A percentile compares a stretch with the other conserved stretches of the same genome.
These are phyloP conservation scores for Notothenia rossii DNA, from an alignment of 2,113 vertebrate species.

Conservation along the genomic window DNA sequence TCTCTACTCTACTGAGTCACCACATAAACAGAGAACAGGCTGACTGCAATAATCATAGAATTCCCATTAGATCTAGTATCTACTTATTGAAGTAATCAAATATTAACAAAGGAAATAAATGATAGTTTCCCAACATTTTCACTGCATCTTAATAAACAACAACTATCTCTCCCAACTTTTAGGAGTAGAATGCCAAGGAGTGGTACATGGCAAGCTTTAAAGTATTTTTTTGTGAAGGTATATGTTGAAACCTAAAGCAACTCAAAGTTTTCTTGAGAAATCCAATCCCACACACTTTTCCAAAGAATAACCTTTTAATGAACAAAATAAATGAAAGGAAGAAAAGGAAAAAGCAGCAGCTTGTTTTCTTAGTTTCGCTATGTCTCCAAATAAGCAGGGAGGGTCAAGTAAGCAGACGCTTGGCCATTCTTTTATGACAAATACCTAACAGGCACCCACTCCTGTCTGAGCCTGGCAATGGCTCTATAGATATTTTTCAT, in stretches of 20 bases:
- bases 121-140: conserved; percentile 8
- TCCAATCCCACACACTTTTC: neutral
- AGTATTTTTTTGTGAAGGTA: neutral
- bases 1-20: conserved; percentile 36
- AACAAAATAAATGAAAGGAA: too few species aligned
- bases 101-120: conserved; percentile 22
- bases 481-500: neutral
- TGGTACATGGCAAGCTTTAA: neutral
- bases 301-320: neutral
- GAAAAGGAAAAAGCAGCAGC: neutral
- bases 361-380: neutral
- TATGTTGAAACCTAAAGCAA: neutral
- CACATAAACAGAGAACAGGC: conserved; percentile 31
- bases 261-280: neutral
- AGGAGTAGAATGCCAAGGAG: neutral
- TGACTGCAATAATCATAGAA: conserved; percentile 45
- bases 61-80: conserved; percentile 29
- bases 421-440: neutral
- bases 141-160: neutral
- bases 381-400: neutral
- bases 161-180: neutral
- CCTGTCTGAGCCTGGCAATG: neutral
- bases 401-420: conserved; percentile 8
- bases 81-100: conserved; percentile 26
- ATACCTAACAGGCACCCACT: neutral